A percentile compares a stretch with the other conserved stretches of the same genome.
phyloP scores from a whole-genome alignment of 2,888 invertebrate species.

The Melinopterus prodromus region DNA sequence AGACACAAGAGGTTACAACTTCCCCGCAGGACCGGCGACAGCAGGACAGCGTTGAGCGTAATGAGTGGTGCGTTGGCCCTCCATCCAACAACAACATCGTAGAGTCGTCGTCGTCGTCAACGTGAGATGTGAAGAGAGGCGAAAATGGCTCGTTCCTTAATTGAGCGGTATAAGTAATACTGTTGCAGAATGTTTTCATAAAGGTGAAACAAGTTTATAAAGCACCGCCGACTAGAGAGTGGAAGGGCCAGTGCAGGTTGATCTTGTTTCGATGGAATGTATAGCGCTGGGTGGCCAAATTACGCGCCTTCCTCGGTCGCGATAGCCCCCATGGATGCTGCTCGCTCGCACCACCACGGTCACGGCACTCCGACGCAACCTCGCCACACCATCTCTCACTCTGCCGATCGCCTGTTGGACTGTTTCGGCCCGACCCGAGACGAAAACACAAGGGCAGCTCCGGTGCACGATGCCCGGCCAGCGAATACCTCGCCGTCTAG shows the following conservation, averaged over 20 bases:
- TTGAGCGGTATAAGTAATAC: conserved; percentile 28
- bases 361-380: neutral
- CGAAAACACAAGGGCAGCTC: conserved; percentile 22
- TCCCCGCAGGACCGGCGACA: neutral
- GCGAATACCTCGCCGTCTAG: conserved; percentile 14
- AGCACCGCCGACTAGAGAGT: conserved; percentile 19
- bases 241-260: conserved; percentile 23
- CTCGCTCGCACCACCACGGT: neutral
- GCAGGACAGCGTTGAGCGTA: neutral
- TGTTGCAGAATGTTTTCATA: conserved; percentile 18
- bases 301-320: conserved; percentile 23
- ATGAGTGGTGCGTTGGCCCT: neutral
- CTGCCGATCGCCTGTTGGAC: neutral
- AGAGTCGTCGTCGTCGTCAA: neutral
- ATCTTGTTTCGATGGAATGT: conserved; percentile 34
- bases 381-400: neutral
- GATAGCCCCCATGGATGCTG: neutral
- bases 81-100: neutral
- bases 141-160: conserved; percentile 18
- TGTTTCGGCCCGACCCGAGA: neutral
- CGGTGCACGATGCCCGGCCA: conserved; percentile 10
- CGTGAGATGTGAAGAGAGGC: neutral
- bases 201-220: conserved; percentile 30
- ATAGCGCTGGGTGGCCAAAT: conserved; percentile 34
- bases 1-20: neutral